Evolutionary conservation across 2,888 invertebrate species (phyloP).

Genomic region (Campaea margaritaria): DNA sequence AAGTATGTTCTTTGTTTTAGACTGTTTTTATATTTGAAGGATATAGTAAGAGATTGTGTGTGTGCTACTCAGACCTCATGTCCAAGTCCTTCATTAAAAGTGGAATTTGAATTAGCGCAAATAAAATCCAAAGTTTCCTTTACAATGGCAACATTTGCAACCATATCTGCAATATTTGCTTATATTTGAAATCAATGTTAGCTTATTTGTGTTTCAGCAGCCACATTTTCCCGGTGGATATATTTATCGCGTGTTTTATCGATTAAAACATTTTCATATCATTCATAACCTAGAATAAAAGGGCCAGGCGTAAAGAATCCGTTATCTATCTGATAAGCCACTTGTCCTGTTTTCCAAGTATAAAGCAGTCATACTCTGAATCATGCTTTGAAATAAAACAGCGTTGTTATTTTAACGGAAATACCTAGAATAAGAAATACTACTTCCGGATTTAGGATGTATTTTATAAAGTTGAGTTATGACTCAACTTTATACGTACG

Average conservation of each 20-base stretch:
- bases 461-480: not conserved
- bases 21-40: too few relatives aligned
- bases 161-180: too few relatives aligned
- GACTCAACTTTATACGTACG: not conserved
- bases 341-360: slow-evolving; percentile 76
- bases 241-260: slow-evolving; percentile 30
- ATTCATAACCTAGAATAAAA: slow-evolving; percentile 57
- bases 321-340: slow-evolving; percentile 72
- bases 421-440: not conserved
- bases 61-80: too few relatives aligned
- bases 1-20: too few relatives aligned
- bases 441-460: slow-evolving; percentile 10
- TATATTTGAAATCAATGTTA: too few relatives aligned
- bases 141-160: too few relatives aligned
- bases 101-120: too few relatives aligned
- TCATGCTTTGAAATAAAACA: slow-evolving; percentile 50
- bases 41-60: too few relatives aligned
- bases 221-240: not conserved
- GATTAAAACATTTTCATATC: slow-evolving; percentile 45
- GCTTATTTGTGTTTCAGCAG: not conserved
- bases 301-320: slow-evolving; percentile 46
- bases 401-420: slow-evolving; percentile 14
- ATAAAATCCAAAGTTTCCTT: too few relatives aligned
- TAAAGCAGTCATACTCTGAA: slow-evolving; percentile 61
- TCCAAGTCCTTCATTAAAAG: too few relatives aligned